A percentile compares a stretch with the other conserved stretches of the same genome.
Evolutionary conservation across 2,797 vertebrate genomes (phyloP).

Genomic region (Sibirionetta formosa): DNA sequence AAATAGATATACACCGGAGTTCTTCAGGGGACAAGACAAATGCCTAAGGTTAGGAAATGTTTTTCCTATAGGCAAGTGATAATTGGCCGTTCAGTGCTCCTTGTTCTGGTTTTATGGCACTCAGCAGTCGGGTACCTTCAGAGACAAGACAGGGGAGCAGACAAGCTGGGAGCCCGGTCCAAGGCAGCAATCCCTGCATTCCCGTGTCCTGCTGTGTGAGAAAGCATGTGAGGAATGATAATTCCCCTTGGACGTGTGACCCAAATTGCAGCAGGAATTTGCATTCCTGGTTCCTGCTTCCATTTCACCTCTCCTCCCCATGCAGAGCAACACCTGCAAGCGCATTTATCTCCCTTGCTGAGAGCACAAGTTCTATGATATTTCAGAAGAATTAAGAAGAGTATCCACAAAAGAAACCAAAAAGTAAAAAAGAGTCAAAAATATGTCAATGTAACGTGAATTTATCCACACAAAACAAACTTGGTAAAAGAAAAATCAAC

Average conservation of each 20-base stretch:
- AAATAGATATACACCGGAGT: constrained; percentile 11
- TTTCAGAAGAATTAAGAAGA: constrained; percentile 21
- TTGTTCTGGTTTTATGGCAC: background rate
- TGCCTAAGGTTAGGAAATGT: constrained; percentile 25
- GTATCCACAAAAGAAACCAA: background rate
- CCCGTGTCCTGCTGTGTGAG: background rate
- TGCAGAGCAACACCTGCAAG: background rate
- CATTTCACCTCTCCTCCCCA: constrained; percentile 3
- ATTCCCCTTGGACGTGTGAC: constrained; percentile 66
- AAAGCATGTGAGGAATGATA: constrained; percentile 68
- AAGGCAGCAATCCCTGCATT: background rate
- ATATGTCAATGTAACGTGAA: constrained; percentile 30
- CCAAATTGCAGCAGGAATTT: constrained; percentile 49
- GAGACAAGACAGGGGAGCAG: background rate
- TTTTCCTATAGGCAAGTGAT: constrained; percentile 23
- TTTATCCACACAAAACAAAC: constrained; percentile 50
- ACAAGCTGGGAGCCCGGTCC: background rate
- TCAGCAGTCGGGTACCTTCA: background rate
- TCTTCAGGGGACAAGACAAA: background rate
- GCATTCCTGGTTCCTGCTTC: constrained; percentile 62
- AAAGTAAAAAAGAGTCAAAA: background rate
- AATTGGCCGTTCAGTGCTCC: background rate
- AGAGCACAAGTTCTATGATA: background rate
- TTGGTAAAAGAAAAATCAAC: constrained; percentile 46
- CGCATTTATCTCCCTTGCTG: background rate